Conservation (phyloP, 2,888 invertebrate species). For the Microctonus aethiopoides region DNA sequence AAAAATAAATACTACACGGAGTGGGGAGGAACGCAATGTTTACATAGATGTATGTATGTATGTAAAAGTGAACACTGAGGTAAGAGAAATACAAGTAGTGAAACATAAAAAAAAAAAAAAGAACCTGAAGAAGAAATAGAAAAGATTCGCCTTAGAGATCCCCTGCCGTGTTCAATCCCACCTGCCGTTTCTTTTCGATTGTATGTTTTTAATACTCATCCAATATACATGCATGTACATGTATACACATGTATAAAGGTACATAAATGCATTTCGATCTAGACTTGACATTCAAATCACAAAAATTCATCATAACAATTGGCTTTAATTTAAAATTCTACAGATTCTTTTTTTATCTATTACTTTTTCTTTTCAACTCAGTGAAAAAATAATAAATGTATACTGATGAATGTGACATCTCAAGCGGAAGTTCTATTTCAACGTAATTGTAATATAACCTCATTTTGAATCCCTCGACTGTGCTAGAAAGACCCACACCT, state of each 20-base stretch:
- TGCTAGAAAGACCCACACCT: slow-evolving; percentile 33
- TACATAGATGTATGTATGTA: slow-evolving; percentile 7
- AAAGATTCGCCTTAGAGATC: slow-evolving; percentile 15
- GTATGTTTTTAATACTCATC: not conserved
- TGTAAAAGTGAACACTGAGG: no score
- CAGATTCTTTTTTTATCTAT: no score
- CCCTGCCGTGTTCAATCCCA: slow-evolving; percentile 5
- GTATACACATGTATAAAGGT: no score
- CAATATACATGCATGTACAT: not conserved
- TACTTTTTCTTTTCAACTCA: not conserved
- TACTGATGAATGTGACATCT: slow-evolving; percentile 30
- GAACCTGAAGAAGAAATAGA: slow-evolving; percentile 9
- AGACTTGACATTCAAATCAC: not conserved
- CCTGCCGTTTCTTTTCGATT: slow-evolving; percentile 14
- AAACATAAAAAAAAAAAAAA: slow-evolving; percentile 19
- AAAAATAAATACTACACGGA: slow-evolving; percentile 19
- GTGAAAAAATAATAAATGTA: not conserved
- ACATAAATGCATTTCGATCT: no score
- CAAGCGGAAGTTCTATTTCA: slow-evolving; percentile 65
- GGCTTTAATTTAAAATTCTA: no score
- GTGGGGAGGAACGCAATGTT: slow-evolving; percentile 24
- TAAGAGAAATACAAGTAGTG: not conserved
- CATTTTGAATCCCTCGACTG: slow-evolving; percentile 48
- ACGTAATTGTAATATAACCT: slow-evolving; percentile 61
- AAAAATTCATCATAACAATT: not conserved